Evolutionary conservation across 2,113 vertebrate species (phyloP).

Genomic region (Xiphias gladius): DNA sequence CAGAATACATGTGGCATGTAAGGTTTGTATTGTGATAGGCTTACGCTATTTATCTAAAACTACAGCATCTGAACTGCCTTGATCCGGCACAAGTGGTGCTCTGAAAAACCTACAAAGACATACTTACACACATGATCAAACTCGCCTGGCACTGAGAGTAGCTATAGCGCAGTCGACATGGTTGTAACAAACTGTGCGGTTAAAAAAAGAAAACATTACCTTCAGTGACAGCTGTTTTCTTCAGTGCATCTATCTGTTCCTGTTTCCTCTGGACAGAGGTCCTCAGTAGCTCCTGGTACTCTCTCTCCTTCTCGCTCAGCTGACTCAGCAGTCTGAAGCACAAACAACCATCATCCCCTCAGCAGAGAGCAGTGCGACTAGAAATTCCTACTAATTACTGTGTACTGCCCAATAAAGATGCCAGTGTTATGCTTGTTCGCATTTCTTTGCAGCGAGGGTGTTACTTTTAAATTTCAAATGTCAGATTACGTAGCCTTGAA

Average conservation of each 20-base stretch:
- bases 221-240: slow-evolving; percentile 7
- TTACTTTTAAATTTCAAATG: not conserved
- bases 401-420: not conserved
- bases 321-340: slow-evolving; percentile 85
- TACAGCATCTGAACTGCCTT: not conserved
- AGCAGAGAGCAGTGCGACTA: slow-evolving; percentile 37
- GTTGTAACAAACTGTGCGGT: not conserved
- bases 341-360: slow-evolving; percentile 28
- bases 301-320: slow-evolving; percentile 87
- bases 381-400: not conserved
- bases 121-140: not conserved
- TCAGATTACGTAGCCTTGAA: not conserved
- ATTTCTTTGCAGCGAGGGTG: not conserved
- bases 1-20: too few species aligned
- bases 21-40: not conserved
- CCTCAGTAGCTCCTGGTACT: slow-evolving; percentile 86
- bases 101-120: not conserved
- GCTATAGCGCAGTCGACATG: not conserved
- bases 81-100: not conserved
- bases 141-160: not conserved
- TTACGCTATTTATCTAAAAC: not conserved
- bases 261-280: slow-evolving; percentile 69
- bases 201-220: slow-evolving; percentile 57
- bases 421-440: not conserved
- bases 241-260: slow-evolving; percentile 69